Conservation (phyloP, 1,140 invertebrate species). For the Drosophila lacteicornis region DNA sequence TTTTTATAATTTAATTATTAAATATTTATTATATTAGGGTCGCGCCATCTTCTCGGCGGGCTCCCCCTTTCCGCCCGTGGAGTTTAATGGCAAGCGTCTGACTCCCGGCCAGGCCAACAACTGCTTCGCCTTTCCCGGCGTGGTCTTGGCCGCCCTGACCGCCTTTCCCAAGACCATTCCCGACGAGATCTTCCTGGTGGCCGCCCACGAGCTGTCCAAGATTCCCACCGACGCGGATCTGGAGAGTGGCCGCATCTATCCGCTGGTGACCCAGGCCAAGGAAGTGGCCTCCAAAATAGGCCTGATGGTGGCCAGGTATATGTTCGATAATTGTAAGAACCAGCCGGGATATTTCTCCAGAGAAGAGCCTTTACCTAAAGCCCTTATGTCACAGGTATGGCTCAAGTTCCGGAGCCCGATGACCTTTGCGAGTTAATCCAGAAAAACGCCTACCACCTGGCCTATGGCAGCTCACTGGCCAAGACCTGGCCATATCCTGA, state of each 20-base stretch:
- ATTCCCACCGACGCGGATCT: conserved; percentile 92
- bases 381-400: conserved; percentile 87
- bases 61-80: conserved; percentile 95
- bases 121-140: conserved; percentile 97
- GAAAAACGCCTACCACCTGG: conserved; percentile 90
- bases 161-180: conserved; percentile 92
- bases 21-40: too few species aligned
- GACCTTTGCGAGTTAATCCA: conserved; percentile 90
- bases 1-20: background rate
- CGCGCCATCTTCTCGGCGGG: conserved; percentile 91
- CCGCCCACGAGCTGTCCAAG: conserved; percentile 92
- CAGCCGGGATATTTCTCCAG: too few species aligned
- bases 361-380: too few species aligned
- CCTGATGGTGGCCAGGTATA: conserved; percentile 92
- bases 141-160: conserved; percentile 94
- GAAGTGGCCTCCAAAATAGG: conserved; percentile 95
- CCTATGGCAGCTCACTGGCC: conserved; percentile 88
- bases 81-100: conserved; percentile 90
- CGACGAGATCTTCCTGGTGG: conserved; percentile 94
- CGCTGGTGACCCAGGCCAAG: conserved; percentile 92
- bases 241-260: conserved; percentile 94
- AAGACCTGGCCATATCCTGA: conserved; percentile 50
- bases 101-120: conserved; percentile 98
- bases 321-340: conserved; percentile 92
- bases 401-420: conserved; percentile 90